Base-by-base conservation (phyloP, 2,888 invertebrate genomes). In the Zygothrica quintamaculata region DNA sequence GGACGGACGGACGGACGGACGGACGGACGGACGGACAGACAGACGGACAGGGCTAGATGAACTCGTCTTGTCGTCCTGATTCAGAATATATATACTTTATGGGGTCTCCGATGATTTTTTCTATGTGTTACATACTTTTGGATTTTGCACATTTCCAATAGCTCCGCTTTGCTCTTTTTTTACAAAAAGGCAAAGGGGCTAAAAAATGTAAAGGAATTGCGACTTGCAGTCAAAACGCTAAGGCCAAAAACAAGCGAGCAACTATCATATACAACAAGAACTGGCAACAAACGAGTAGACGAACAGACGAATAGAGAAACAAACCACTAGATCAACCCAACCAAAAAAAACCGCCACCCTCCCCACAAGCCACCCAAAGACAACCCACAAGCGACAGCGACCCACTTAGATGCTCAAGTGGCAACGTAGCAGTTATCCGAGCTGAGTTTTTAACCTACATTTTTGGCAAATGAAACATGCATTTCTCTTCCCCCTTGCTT, bases 341-440 rank as follows among this genome's bases (percentile, higher is more conserved):
- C 33, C 13, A 37, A 25, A 56, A 50, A 29, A 31, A 18, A 18
- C 13, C 33, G 8, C 11, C 22, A 29, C 31, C 34, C n/a, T n/a
- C 15, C 0, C 33, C 31, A 18, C 25, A 15, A 58, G 33, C 26
- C 46, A 15, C 11, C 42, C 58, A 9, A 6, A 1, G 16, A 16
- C 31, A 15, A 31, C 33, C 13, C 6, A 12, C 5, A 33, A 39
- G 15, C 44, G 39, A 55, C 48, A 43, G 47, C 77, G 77, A 78
- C 77, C 77, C 85, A 78, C 77, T 84, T 84, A 59, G 82, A 61
- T 74, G 70, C 78, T 77, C 82, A 84, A 78, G 85, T 74, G 65
- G 65, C 78, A 69, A 74, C 65, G 82, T 61, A 81, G 78, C 74
- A 81, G n/a, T 55, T 65, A 65, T 65, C 29, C 64, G 36, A 62